These are phyloP conservation scores for Sebastes minor DNA, from an alignment of 2,797 vertebrate species.

Conservation along the genomic window DNA sequence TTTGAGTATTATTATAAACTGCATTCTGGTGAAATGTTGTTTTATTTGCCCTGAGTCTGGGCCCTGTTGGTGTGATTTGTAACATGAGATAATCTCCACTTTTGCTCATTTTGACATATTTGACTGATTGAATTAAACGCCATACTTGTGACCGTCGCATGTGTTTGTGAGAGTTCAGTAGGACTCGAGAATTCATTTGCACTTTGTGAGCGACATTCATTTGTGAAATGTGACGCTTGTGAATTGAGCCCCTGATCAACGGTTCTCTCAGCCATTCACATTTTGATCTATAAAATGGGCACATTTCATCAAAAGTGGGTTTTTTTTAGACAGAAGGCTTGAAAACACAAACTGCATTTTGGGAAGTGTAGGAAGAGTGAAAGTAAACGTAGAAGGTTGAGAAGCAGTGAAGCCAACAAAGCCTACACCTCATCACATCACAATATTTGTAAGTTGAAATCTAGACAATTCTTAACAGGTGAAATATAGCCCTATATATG, in stretches of 20 bases:
- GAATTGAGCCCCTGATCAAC: neutral
- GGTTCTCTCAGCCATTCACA: neutral
- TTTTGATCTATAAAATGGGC: neutral
- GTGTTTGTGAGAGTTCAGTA: neutral
- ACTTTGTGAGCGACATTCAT: neutral
- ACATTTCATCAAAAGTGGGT: neutral
- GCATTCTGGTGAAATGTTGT: neutral
- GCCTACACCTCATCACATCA: neutral
- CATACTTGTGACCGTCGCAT: neutral
- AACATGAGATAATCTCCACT: neutral
- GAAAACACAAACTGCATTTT: neutral
- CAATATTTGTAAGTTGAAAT: too few relatives aligned
- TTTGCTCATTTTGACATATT: constrained; percentile 1
- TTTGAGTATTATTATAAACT: neutral
- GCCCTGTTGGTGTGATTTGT: neutral
- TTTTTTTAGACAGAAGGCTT: neutral
- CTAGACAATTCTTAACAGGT: too few relatives aligned
- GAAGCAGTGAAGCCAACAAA: neutral
- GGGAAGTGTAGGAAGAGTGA: neutral
- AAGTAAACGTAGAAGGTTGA: neutral
- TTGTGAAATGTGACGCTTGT: neutral
- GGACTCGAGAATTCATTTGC: neutral
- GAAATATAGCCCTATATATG: too few relatives aligned
- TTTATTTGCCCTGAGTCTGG: neutral
- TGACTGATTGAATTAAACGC: neutral